Conservation (phyloP, 2,797 vertebrate genomes). For the Rhadinocentrus ornatus region DNA sequence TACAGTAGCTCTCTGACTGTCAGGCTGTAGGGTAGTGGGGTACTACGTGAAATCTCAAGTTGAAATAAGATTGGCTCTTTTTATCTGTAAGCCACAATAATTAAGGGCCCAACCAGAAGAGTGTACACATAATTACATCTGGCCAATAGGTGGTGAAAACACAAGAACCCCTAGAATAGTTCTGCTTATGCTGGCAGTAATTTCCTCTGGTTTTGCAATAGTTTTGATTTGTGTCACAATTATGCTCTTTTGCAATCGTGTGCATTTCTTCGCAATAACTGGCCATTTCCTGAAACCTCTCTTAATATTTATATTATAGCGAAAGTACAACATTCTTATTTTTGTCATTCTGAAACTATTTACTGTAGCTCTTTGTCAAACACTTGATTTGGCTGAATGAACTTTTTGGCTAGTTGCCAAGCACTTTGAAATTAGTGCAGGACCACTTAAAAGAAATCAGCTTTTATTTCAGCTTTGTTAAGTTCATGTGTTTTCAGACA, state of each 20-base stretch:
- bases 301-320: constrained; percentile 34
- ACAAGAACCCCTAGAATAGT: constrained; percentile 44
- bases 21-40: constrained; percentile 59
- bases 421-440: background rate
- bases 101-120: constrained; percentile 16
- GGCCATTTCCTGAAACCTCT: constrained; percentile 29
- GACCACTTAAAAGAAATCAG: background rate
- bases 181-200: constrained; percentile 48
- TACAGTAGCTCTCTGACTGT: constrained; percentile 18
- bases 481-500: background rate
- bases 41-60: constrained; percentile 42
- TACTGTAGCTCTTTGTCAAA: background rate
- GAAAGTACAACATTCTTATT: constrained; percentile 2
- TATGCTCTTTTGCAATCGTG: constrained; percentile 40
- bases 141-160: constrained; percentile 29
- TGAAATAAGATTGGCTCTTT: constrained; percentile 46
- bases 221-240: constrained; percentile 54
- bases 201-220: constrained; percentile 53
- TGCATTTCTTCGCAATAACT: constrained; percentile 38
- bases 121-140: constrained; percentile 32
- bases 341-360: constrained; percentile 10
- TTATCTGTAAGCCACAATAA: constrained; percentile 33
- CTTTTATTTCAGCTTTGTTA: background rate
- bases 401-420: background rate
- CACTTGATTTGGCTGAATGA: background rate